Evolutionary conservation across 2,797 vertebrate genomes (phyloP), one percentile per base, ranked within the genome.

Genomic region (Euthynnus affinis): DNA sequence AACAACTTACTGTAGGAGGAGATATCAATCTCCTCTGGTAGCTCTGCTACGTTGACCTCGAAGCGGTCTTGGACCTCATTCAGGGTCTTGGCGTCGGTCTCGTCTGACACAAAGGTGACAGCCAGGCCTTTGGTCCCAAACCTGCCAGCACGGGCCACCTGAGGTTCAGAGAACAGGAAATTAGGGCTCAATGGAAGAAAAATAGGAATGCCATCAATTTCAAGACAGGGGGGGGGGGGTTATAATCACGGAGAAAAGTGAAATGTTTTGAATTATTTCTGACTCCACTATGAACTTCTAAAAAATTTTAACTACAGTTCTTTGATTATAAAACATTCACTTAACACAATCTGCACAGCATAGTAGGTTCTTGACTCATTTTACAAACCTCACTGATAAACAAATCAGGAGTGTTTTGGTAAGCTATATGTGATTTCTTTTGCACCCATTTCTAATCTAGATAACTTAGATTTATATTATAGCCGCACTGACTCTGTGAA

Each of bases 1-100:
- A 42, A 84, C 7, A 8, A 49, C 96, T 95, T 82, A 97, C 97
- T 97, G 89, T 97, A 97, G 51, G 97, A 96, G 66, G 97, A 97
- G 88, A 98, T 97, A 74, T 98, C 97, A 0, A 97, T 97, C 88
- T 98, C 97, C 14, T 97, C 97, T 0, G 97, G 97, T 17, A 98
- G 95, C 90, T 98, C 97, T 0, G 96, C 95, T 61, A 98, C 97
- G 0, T 98, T 97, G 76, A 98, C 97, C 89, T 98, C 97, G 9
- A 98, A 97, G 53, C 96, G 94, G 79, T 98, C 97, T 81, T 98
- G 97, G 53, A 97, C 96, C 0, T 98, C 96, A 20, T 98, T 98
- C 77, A 98, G 93, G 58, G 94, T 97, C 88, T 97, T 97, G 71
- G 97, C 97, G 15, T 97, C 96, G 0, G 92, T 93, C 76, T 97